phyloP scores from a whole-genome alignment of 2,797 vertebrate genomes.

The Galaxias olidus region DNA sequence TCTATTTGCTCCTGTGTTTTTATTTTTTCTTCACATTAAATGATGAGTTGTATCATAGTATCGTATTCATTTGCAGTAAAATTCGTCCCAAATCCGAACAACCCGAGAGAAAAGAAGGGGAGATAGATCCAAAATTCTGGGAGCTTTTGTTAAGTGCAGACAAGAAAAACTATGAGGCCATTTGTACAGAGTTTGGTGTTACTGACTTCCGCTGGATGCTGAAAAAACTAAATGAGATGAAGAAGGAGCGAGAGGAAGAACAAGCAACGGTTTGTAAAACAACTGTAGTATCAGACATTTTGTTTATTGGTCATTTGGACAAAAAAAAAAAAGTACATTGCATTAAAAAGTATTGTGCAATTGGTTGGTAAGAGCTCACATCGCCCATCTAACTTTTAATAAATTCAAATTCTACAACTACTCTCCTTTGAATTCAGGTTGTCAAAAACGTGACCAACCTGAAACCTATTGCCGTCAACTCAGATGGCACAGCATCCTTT shows the following conservation, averaged over 20 bases:
- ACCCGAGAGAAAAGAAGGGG: slow-evolving; percentile 63
- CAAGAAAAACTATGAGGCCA: slow-evolving; percentile 84
- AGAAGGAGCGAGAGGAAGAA: slow-evolving; percentile 74
- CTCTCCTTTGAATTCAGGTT: slow-evolving; percentile 71
- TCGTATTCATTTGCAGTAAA: slow-evolving; percentile 52
- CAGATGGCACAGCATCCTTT: slow-evolving; percentile 76
- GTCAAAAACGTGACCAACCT: slow-evolving; percentile 71
- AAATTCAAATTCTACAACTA: not conserved
- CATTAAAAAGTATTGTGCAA: not conserved
- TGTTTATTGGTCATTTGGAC: not conserved
- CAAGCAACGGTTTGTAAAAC: slow-evolving; percentile 72
- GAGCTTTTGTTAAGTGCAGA: slow-evolving; percentile 83
- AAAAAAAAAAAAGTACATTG: not conserved
- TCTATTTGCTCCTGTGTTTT: not conserved
- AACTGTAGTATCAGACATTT: not conserved
- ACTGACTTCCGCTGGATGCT: slow-evolving; percentile 88
- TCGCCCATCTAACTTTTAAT: too few species aligned
- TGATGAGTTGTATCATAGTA: not conserved
- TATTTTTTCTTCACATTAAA: slow-evolving; percentile 3
- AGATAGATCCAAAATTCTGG: slow-evolving; percentile 79
- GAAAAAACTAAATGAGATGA: slow-evolving; percentile 82
- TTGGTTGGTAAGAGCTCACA: too few species aligned
- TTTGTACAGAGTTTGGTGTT: slow-evolving; percentile 83
- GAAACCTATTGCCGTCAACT: slow-evolving; percentile 73
- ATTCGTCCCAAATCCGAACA: slow-evolving; percentile 53